Percentiles rank a stretch among this genome's conserved stretches.
Conservation (phyloP, 2,113 vertebrate genomes). For the Pipa parva region DNA sequence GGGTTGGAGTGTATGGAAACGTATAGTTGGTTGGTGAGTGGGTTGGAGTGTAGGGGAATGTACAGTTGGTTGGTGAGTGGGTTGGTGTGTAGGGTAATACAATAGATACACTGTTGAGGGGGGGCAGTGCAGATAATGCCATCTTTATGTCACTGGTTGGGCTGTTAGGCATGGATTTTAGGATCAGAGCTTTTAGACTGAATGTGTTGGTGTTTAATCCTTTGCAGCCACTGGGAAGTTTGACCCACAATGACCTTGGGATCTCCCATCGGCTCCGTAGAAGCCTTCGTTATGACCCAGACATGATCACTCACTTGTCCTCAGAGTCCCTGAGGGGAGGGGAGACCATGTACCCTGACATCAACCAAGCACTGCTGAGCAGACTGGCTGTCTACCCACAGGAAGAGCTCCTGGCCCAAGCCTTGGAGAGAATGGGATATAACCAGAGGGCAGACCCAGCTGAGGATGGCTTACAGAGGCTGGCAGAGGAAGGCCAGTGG, state of each 20-base stretch:
- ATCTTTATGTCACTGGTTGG: too few relatives aligned
- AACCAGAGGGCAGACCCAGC: conserved; percentile 47
- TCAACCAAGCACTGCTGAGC: conserved; percentile 17
- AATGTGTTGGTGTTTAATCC: background rate
- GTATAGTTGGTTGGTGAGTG: too few relatives aligned
- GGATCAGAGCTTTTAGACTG: too few relatives aligned
- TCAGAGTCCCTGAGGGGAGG: background rate
- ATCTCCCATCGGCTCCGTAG: conserved; percentile 20
- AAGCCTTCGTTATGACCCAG: conserved; percentile 26
- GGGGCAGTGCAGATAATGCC: too few relatives aligned
- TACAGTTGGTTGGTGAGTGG: too few relatives aligned
- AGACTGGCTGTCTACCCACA: conserved; percentile 22
- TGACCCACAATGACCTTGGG: conserved; percentile 17
- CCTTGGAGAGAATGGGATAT: conserved; percentile 30
- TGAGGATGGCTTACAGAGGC: conserved; percentile 61
- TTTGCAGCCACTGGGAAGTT: conserved; percentile 17
- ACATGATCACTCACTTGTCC: conserved; percentile 12
- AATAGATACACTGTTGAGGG: too few relatives aligned
- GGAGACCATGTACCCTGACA: conserved; percentile 20
- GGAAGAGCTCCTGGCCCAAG: conserved; percentile 39
- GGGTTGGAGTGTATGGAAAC: too few relatives aligned
- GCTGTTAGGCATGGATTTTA: too few relatives aligned
- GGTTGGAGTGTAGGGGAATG: too few relatives aligned
- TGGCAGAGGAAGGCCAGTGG: conserved; percentile 67
- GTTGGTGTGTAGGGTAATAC: too few relatives aligned